Evolutionary conservation across 2,113 vertebrate species (phyloP).

Genomic region (Esox niger): DNA sequence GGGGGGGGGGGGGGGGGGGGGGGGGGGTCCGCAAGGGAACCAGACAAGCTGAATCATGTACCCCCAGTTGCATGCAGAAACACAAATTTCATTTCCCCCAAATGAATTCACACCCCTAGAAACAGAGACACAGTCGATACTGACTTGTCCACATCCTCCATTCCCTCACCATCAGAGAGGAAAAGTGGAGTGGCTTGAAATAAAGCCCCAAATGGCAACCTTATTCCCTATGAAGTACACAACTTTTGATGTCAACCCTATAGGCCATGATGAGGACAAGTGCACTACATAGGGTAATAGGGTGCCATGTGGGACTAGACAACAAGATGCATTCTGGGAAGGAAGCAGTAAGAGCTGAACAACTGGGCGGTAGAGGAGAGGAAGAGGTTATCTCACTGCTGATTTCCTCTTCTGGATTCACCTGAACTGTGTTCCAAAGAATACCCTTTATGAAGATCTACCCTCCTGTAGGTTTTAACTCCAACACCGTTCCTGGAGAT

Average conservation of each 20-base stretch:
- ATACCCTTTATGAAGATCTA: too few species aligned
- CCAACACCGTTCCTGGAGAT: too few species aligned
- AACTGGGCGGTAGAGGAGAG: constrained; percentile 14
- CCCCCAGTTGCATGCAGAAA: constrained; percentile 32
- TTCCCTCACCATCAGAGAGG: not conserved
- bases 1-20: not conserved
- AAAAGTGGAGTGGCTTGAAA: not conserved
- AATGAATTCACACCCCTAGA: too few species aligned
- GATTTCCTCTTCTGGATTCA: not conserved
- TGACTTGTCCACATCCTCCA: constrained; percentile 4
- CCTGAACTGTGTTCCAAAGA: too few species aligned
- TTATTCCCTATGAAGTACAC: not conserved
- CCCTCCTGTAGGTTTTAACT: too few species aligned
- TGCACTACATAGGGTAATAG: too few species aligned
- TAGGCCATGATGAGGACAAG: constrained; percentile 13
- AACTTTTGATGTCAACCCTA: constrained; percentile 3
- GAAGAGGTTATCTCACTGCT: not conserved
- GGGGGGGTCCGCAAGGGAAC: not conserved
- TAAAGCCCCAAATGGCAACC: not conserved
- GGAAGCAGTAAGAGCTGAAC: not conserved
- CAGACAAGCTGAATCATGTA: constrained; percentile 5
- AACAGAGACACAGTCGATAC: not conserved
- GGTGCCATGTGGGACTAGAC: not conserved
- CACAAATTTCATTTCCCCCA: constrained; percentile 16
- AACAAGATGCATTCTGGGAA: constrained; percentile 15